Evolutionary conservation across 2,888 invertebrate species (phyloP).

Genomic region (Syrista parreyssii): DNA sequence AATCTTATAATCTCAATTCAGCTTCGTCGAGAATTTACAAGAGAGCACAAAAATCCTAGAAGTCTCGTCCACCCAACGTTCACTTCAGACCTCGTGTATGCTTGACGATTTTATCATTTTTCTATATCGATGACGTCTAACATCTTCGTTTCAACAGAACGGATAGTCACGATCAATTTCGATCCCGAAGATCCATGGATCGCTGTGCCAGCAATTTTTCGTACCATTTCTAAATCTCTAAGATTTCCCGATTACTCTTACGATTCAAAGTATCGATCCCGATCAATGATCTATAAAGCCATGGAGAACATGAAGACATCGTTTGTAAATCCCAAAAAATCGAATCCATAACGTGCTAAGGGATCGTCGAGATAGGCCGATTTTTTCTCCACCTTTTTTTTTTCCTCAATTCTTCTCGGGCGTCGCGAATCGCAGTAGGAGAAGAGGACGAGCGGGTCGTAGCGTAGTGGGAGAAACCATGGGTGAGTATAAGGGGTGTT

Average conservation of each 20-base stretch:
- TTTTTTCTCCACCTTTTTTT: conserved; percentile 19
- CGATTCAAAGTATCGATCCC: background rate
- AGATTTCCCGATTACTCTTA: background rate
- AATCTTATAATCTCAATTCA: background rate
- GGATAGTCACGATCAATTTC: background rate
- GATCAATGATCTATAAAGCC: background rate
- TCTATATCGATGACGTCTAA: background rate
- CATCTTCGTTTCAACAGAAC: background rate
- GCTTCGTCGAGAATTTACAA: background rate
- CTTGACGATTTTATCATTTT: background rate
- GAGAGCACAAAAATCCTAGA: background rate
- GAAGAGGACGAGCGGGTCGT: conserved; percentile 14
- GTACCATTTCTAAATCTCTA: background rate
- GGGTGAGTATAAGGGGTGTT: conserved; percentile 23
- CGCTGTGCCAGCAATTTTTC: background rate
- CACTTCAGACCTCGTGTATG: background rate
- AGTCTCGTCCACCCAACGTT: background rate
- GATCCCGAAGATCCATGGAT: background rate
- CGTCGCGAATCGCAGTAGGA: conserved; percentile 12
- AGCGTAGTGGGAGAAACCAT: conserved; percentile 16
- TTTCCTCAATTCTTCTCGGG: background rate
- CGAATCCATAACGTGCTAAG: conserved; percentile 16
- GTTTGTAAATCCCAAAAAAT: background rate
- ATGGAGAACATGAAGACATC: background rate
- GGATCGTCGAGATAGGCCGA: conserved; percentile 17